Percentiles rank a stretch among this genome's conserved stretches.
These are phyloP conservation scores for Bombyx huttoni DNA, from an alignment of 2,888 invertebrate species.

Conservation along the genomic window DNA sequence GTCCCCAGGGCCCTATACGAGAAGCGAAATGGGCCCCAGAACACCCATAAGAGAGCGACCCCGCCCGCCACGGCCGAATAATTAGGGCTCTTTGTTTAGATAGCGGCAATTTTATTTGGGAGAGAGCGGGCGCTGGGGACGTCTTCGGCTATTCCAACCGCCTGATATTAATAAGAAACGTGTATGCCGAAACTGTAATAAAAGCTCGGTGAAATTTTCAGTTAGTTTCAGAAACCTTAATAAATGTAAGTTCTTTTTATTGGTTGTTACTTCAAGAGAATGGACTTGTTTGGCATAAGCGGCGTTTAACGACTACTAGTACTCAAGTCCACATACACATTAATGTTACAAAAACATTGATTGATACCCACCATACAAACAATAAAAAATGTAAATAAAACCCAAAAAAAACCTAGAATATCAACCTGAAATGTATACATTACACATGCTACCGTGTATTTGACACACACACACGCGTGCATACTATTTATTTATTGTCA, in stretches of 20 bases:
- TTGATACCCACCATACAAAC: too few species aligned
- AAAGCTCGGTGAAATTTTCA: not conserved
- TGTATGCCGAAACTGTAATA: conserved; percentile 31
- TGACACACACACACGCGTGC: too few species aligned
- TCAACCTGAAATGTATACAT: too few species aligned
- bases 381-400: too few species aligned
- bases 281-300: too few species aligned
- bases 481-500: too few species aligned
- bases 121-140: conserved; percentile 69
- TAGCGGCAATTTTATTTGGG: conserved; percentile 75
- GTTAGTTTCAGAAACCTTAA: conserved; percentile 5
- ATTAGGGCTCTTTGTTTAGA: conserved; percentile 77
- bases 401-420: too few species aligned
- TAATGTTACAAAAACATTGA: too few species aligned
- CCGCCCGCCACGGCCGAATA: conserved; percentile 77
- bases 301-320: too few species aligned
- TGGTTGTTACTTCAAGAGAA: not conserved
- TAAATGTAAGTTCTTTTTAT: not conserved
- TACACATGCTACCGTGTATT: too few species aligned
- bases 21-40: conserved; percentile 78
- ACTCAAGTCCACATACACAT: too few species aligned
- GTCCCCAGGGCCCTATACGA: conserved; percentile 76
- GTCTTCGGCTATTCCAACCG: conserved; percentile 66
- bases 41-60: conserved; percentile 80
- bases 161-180: conserved; percentile 71